Percentiles rank a stretch among this genome's conserved stretches.
phyloP scores from a whole-genome alignment of 2,113 vertebrate species.

The Oncorhynchus nerka region DNA sequence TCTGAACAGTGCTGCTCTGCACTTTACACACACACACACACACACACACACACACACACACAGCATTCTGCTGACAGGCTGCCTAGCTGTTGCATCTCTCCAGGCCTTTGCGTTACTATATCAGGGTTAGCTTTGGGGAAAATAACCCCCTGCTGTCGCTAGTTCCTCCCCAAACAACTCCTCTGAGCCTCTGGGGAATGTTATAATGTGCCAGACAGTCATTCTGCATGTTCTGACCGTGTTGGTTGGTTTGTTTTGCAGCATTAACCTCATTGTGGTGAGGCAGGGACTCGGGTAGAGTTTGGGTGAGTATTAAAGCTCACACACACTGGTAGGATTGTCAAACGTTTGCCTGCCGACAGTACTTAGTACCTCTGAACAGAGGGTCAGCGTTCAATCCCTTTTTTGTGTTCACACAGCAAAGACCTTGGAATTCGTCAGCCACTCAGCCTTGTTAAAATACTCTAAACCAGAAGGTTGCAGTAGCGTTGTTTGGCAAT shows the following conservation, averaged over 20 bases:
- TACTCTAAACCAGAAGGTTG: no score
- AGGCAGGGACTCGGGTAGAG: background rate
- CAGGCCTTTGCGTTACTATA: background rate
- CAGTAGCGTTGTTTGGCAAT: no score
- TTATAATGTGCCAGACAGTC: slow-evolving; percentile 38
- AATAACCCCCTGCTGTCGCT: slow-evolving; percentile 30
- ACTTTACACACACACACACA: background rate
- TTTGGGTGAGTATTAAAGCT: slow-evolving; percentile 20
- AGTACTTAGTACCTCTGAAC: no score
- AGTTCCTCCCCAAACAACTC: slow-evolving; percentile 23
- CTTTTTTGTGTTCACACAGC: no score
- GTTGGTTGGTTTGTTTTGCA: slow-evolving; percentile 10
- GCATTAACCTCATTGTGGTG: slow-evolving; percentile 28
- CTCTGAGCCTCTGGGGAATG: slow-evolving; percentile 29
- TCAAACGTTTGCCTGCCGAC: no score
- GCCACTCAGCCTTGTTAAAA: no score
- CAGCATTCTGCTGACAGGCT: background rate
- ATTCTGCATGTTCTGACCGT: slow-evolving; percentile 19
- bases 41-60: background rate
- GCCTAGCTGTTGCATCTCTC: no score
- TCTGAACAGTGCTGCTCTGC: slow-evolving; percentile 10
- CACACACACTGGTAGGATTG: no score
- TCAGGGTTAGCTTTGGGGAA: slow-evolving; percentile 8
- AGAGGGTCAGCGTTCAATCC: no score
- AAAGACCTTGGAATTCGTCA: no score